Base-by-base conservation (phyloP, 2,888 invertebrate genomes). In the Hyposoter dolosus region DNA sequence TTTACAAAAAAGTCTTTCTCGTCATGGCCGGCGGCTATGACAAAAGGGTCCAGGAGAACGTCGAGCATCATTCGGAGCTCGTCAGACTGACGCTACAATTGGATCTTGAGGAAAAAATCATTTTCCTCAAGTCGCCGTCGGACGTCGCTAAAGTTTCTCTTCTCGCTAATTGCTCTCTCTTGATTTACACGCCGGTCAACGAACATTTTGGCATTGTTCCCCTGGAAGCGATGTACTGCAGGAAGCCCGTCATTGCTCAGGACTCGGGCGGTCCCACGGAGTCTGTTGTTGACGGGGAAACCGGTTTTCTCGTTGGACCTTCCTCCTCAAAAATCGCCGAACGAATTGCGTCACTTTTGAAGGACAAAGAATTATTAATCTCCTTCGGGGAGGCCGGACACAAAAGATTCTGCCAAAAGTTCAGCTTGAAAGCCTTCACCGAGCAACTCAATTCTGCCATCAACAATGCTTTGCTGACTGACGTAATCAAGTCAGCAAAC, bases 201-300 rank as follows among this genome's bases (percentile, higher is more conserved):
- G 99, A 99, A 94, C 99, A 99, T 95, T 99, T 99, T 95, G 99
- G 99, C 6, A 99, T 99, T 91, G 99, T 99, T 10, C 99, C 99
- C 0, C 95, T 99, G 78, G 99, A 99, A 95, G 99, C 99, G 0
- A 99, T 99, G 99, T 98, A 98, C 93, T 96, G 97, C 93, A 95
- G 96, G 4, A 98, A 98, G 91, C 99, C 99, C 5, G 99, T 99
- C 0, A 96, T 99, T 88, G 99, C 99, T 0, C 97, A 98, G 0
- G 97, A 98, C 91, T 98, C 98, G 91, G 99, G 99, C 40, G 99
- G 99, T 0, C 99, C 99, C 0, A 96, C 96, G 1, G 99, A 99
- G 94, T 99, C 99, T 0, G 95, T 99, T 71, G 95, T 96, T 0
- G 95, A 98, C 94, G 96, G 96, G 75, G 95, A 96, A 0, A 98